A percentile compares a stretch with the other conserved stretches of the same genome.
Conservation (phyloP, 2,113 vertebrate species). For the Plecotus auritus region DNA sequence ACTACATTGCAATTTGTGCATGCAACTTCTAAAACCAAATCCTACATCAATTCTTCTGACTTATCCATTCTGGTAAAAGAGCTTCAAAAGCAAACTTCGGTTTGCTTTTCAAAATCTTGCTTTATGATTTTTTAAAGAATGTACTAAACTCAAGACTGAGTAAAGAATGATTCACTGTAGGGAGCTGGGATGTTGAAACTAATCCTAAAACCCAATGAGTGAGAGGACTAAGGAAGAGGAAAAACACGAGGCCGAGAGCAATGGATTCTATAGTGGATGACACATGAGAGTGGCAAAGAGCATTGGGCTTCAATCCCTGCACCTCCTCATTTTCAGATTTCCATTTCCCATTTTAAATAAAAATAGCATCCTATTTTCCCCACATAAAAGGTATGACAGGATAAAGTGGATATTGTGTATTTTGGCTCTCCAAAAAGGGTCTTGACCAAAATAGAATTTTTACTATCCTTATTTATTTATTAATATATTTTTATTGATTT, state of each 20-base stretch:
- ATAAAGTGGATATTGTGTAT: background rate
- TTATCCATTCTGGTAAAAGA: background rate
- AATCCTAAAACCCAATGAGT: background rate
- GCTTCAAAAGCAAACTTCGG: background rate
- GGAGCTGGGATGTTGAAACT: background rate
- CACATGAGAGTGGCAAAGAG: background rate
- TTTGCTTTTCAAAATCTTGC: background rate
- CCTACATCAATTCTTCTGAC: background rate
- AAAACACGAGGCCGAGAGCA: background rate
- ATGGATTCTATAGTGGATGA: background rate
- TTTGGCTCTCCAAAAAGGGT: background rate
- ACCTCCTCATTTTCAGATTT: background rate
- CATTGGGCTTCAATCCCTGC: background rate
- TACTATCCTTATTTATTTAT: background rate
- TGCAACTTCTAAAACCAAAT: conserved; percentile 7
- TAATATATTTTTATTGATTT: too few species aligned
- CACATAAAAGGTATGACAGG: background rate
- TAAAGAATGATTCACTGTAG: background rate
- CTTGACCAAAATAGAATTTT: background rate
- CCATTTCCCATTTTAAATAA: background rate
- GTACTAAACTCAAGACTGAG: background rate
- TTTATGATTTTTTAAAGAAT: background rate
- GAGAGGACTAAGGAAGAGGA: background rate
- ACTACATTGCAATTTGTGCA: background rate
- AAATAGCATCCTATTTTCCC: background rate